A percentile compares a stretch with the other conserved stretches of the same genome.
Evolutionary conservation across 2,797 vertebrate species (phyloP).

Genomic region (Bryconaethiops microstoma): DNA sequence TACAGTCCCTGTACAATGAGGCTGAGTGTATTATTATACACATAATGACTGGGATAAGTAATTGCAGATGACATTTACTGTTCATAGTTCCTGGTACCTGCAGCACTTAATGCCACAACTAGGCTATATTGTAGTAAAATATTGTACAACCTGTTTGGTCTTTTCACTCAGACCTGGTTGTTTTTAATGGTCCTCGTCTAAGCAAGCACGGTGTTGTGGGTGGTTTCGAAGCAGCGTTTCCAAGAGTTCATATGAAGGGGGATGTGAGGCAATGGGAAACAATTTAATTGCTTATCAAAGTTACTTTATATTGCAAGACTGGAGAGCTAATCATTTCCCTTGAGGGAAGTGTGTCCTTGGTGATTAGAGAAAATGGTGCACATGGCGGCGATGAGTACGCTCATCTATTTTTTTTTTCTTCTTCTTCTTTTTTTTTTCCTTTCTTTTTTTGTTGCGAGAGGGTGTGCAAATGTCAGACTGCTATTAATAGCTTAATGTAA

Average conservation of each 20-base stretch:
- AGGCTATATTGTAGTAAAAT: neutral
- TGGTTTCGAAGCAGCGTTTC: conserved; percentile 68
- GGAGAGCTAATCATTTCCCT: conserved; percentile 79
- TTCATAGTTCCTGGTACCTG: neutral
- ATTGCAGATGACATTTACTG: neutral
- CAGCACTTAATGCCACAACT: neutral
- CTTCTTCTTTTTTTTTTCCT: conserved; percentile 42
- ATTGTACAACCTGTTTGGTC: neutral
- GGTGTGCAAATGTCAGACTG: conserved; percentile 78
- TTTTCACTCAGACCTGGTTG: neutral
- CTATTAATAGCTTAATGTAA: conserved; percentile 77
- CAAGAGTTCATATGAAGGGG: conserved; percentile 74
- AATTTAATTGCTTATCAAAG: conserved; percentile 86
- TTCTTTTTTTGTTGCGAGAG: conserved; percentile 52
- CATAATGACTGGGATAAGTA: neutral
- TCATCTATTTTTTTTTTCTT: conserved; percentile 50
- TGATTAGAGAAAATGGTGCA: conserved; percentile 77
- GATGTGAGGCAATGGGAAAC: conserved; percentile 73
- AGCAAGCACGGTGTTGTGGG: conserved; percentile 42
- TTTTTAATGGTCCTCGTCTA: neutral
- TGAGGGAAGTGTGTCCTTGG: conserved; percentile 73
- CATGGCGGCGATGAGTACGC: conserved; percentile 58
- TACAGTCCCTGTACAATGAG: too few species aligned
- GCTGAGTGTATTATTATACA: too few species aligned
- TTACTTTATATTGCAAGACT: conserved; percentile 74